phyloP scores from a whole-genome alignment of 1,140 invertebrate species.

The Yoshiicerus persimilis region DNA sequence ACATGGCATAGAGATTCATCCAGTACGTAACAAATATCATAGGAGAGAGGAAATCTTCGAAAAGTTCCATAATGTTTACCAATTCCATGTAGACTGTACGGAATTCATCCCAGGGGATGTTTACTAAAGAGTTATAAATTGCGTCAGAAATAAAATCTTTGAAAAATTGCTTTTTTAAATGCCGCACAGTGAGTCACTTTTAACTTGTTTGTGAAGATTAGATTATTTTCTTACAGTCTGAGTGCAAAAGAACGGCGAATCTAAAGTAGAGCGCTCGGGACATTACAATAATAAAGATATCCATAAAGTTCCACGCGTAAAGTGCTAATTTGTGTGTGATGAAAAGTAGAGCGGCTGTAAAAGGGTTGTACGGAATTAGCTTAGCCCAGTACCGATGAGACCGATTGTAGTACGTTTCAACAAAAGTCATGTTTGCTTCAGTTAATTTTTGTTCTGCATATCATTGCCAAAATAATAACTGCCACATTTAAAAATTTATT shows the following conservation, averaged over 20 bases:
- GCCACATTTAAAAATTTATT: too few species aligned
- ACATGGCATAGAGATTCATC: slow-evolving; percentile 26
- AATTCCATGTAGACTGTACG: not conserved
- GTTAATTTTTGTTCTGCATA: not conserved
- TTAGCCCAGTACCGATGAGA: slow-evolving; percentile 21
- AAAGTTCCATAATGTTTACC: not conserved
- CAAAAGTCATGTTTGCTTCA: not conserved
- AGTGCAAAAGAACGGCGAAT: not conserved
- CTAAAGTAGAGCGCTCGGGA: not conserved
- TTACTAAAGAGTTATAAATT: not conserved
- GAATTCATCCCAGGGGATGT: not conserved
- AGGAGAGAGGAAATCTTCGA: slow-evolving; percentile 16
- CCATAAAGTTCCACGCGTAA: slow-evolving; percentile 29
- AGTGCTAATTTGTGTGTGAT: slow-evolving; percentile 6
- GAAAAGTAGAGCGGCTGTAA: not conserved
- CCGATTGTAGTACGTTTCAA: slow-evolving; percentile 26
- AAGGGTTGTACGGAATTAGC: not conserved
- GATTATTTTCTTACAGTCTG: not conserved
- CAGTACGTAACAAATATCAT: slow-evolving; percentile 12
- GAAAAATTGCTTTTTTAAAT: not conserved
- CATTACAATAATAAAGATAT: slow-evolving; percentile 20
- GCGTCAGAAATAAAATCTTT: too few species aligned
- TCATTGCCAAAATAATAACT: not conserved
- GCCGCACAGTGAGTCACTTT: not conserved
- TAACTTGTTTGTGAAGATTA: not conserved